These are phyloP conservation scores for Uromys caudimaculatus DNA, from an alignment of 2,797 vertebrate genomes.

Conservation along the genomic window DNA sequence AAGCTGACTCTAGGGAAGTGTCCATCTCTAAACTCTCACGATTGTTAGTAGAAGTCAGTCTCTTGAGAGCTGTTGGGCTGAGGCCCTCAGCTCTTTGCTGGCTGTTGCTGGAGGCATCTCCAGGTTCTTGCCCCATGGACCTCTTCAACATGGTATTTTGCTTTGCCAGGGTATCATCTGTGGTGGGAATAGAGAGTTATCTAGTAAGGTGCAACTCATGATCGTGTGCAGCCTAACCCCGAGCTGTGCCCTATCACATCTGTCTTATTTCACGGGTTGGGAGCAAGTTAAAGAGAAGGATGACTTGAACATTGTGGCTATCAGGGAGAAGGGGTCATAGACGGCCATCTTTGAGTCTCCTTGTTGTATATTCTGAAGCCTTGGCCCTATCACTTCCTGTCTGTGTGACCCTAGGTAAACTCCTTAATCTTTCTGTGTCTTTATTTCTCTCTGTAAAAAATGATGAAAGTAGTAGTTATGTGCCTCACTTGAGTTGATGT, in stretches of 20 bases:
- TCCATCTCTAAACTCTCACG: not conserved
- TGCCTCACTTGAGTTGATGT: not conserved
- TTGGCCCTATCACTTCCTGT: not conserved
- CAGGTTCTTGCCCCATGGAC: not conserved
- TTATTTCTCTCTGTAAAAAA: slow-evolving; percentile 7
- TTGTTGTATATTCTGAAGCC: not conserved
- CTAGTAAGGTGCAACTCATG: not conserved
- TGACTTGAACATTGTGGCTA: not conserved
- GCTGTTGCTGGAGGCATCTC: not conserved
- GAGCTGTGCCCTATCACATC: too few relatives aligned
- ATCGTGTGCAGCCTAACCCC: not conserved
- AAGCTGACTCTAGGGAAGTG: not conserved
- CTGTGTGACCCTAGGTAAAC: not conserved
- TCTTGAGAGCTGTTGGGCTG: not conserved
- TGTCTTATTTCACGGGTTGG: not conserved
- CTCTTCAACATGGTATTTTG: not conserved
- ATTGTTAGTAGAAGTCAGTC: not conserved
- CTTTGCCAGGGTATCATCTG: not conserved
- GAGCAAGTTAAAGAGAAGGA: not conserved
- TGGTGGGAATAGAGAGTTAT: not conserved
- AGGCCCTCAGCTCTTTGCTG: not conserved
- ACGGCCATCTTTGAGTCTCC: not conserved
- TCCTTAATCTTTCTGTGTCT: not conserved
- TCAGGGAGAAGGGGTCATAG: not conserved
- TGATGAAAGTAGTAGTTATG: not conserved